Evolutionary conservation across 2,888 invertebrate species (phyloP), one percentile per base, ranked within the genome.

Genomic region (Drosophila histrio): DNA sequence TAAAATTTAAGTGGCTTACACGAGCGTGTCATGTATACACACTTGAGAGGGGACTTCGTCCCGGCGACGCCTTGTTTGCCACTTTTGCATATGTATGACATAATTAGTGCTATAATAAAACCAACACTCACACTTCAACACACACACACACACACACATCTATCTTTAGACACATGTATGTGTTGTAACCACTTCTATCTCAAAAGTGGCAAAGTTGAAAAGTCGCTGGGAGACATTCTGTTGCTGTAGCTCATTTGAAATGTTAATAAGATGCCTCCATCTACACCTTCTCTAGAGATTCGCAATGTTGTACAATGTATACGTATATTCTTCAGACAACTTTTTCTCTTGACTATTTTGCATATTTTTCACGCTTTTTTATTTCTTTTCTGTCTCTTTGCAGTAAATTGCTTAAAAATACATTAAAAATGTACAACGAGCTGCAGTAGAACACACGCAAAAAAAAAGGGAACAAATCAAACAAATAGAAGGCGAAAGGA

Each of bases 71-170:
- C 70, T 72, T 84, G 87, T 80, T 82, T 80, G 87, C 84, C 72
- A 84, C 84, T 86, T 83, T 77, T 84, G 85, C 82, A 81, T 87
- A 83, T 83, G 87, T 82, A 85, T 85, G 85, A 87, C 83, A 83
- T 87, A 87, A 83, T 83, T 87, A 87, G 83, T 83, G 70, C 71
- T 70, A 87, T 85, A 84, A 81, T 83, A 74, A 78, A 77, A 62
- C 67, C 72, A 63, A 66, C 69, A 61, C 60, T 52, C 39, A 30
- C 60, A 60, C 56, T 57, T 39, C 41, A 21, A 36, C 44, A 30
- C 9, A 8, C 11, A 17, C 34, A 49, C 22, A 19, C 39, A 17
- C 26, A 26, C 22, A 34, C 19, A 36, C 32, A 43, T 46, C 36
- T n/a, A n/a, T n/a, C n/a, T n/a, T n/a, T 26, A 11, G 9, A 11